phyloP scores from a whole-genome alignment of 2,113 vertebrate genomes.

The Stigmatopora nigra region DNA sequence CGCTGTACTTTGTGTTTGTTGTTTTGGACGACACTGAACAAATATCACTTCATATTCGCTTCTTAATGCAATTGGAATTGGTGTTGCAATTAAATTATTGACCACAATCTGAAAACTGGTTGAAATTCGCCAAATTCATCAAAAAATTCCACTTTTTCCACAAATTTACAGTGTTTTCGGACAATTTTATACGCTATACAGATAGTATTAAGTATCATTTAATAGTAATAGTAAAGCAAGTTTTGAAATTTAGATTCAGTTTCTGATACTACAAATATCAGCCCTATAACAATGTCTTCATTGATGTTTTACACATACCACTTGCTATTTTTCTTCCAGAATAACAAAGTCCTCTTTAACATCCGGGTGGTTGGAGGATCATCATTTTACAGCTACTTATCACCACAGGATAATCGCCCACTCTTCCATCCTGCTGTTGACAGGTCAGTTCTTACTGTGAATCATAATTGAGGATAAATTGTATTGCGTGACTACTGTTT shows the following conservation, averaged over 20 bases:
- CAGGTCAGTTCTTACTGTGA: conserved; percentile 70
- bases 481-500: neutral
- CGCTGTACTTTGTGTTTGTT: neutral
- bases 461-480: neutral
- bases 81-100: too few relatives aligned
- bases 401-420: conserved; percentile 77
- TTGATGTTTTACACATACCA: neutral
- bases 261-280: too few relatives aligned
- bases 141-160: neutral
- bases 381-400: conserved; percentile 76
- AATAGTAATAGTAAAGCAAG: too few relatives aligned
- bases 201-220: too few relatives aligned
- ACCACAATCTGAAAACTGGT: neutral
- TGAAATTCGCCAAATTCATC: neutral
- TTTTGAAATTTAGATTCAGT: too few relatives aligned
- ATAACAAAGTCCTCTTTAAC: conserved; percentile 74
- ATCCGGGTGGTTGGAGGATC: conserved; percentile 78
- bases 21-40: neutral
- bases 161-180: neutral
- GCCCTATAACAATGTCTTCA: neutral
- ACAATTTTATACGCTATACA: neutral
- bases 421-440: conserved; percentile 84
- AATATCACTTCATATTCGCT: neutral
- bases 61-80: too few relatives aligned
- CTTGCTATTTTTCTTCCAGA: conserved; percentile 58